These are phyloP conservation scores for Sylvicapra grimmia DNA, from an alignment of 2,113 vertebrate species.

Conservation along the genomic window DNA sequence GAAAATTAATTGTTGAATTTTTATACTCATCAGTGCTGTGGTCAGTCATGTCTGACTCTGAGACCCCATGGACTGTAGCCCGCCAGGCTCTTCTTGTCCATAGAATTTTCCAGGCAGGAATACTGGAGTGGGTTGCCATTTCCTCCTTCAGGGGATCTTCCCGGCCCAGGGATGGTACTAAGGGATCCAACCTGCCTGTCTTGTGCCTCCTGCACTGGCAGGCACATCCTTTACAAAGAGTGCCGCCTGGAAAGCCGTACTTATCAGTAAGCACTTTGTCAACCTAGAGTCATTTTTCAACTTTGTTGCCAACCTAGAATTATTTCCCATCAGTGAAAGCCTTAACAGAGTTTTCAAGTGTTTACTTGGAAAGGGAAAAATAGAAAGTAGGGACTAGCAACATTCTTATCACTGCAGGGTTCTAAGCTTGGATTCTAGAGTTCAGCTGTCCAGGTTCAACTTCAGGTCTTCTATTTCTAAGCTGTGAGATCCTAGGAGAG, in stretches of 20 bases:
- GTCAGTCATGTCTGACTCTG: neutral
- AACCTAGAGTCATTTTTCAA: neutral
- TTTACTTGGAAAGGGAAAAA: neutral
- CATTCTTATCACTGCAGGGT: neutral
- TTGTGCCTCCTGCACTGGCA: neutral
- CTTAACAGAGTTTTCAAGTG: neutral
- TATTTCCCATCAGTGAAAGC: neutral
- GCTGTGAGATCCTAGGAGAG: neutral
- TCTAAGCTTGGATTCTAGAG: neutral
- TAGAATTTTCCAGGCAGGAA: neutral
- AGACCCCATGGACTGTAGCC: neutral
- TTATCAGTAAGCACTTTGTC: neutral
- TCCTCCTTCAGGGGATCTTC: neutral
- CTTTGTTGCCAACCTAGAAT: neutral
- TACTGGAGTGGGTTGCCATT: neutral
- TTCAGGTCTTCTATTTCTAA: neutral
- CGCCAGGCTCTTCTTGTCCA: neutral
- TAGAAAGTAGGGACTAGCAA: neutral
- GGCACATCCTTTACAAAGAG: neutral
- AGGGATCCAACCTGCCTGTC: neutral
- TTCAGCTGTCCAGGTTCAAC: neutral
- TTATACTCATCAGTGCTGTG: neutral
- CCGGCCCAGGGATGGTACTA: neutral
- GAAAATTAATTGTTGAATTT: neutral
- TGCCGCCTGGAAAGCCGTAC: fast-evolving